phyloP scores from a whole-genome alignment of 2,888 invertebrate species.

The Cephonodes hylas region DNA sequence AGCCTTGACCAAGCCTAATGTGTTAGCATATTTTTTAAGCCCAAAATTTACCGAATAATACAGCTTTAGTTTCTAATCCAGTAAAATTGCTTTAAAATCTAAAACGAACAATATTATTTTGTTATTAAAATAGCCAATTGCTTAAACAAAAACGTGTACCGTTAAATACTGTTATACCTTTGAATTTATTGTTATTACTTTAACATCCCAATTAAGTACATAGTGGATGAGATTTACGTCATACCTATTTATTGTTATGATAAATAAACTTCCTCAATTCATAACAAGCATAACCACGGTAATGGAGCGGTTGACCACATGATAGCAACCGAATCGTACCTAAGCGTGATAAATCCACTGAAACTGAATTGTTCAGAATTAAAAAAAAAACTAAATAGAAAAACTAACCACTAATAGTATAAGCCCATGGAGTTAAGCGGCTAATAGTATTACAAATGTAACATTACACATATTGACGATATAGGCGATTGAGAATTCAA shows the following conservation, averaged over 20 bases:
- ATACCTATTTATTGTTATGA: conserved; percentile 27
- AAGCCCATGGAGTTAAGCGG: background rate
- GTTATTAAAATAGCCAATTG: background rate
- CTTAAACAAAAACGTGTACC: background rate
- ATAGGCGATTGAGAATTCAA: conserved; percentile 1
- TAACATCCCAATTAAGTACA: conserved; percentile 1
- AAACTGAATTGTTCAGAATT: background rate
- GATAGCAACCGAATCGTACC: conserved; percentile 35
- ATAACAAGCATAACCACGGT: conserved; percentile 42
- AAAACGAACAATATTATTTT: too few species aligned
- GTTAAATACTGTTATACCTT: background rate
- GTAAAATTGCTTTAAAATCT: too few species aligned
- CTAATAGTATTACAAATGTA: background rate
- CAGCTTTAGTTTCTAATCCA: too few species aligned
- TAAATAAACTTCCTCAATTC: conserved; percentile 51
- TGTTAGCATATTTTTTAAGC: too few species aligned
- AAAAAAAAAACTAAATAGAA: background rate
- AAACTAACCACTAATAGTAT: background rate
- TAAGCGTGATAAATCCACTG: conserved; percentile 4
- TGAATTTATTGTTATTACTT: background rate
- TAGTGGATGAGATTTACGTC: conserved; percentile 9
- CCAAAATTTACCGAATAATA: too few species aligned
- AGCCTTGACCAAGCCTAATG: too few species aligned
- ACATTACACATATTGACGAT: background rate
- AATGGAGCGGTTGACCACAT: conserved; percentile 57